Evolutionary conservation across 2,888 invertebrate genomes (phyloP).

Genomic region (Eretmocerus hayati): DNA sequence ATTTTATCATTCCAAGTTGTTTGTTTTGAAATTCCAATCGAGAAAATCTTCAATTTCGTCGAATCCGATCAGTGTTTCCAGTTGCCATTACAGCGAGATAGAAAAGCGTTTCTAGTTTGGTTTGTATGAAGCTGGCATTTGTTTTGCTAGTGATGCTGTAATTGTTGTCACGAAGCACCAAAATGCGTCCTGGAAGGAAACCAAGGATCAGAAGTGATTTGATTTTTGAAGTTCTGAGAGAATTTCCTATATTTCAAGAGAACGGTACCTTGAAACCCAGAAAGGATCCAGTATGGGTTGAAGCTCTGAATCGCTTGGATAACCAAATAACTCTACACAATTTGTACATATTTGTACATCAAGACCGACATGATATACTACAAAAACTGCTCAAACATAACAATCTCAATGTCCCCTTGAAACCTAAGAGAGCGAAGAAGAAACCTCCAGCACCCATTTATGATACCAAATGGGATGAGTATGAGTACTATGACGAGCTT

Average conservation of each 20-base stretch:
- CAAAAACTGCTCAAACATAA: constrained; percentile 11
- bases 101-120: no score
- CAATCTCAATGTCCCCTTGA: constrained; percentile 6
- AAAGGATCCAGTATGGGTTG: constrained; percentile 14
- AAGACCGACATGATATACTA: constrained; percentile 12
- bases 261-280: constrained; percentile 15
- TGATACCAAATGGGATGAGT: constrained; percentile 14
- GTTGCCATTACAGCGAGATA: no score
- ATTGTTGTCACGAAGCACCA: no score
- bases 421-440: constrained; percentile 4
- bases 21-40: no score
- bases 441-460: neutral
- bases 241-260: constrained; percentile 12
- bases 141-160: no score
- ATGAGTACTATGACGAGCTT: constrained; percentile 14
- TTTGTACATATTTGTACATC: constrained; percentile 16
- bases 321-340: constrained; percentile 3
- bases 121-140: no score
- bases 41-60: no score
- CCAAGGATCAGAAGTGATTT: constrained; percentile 1
- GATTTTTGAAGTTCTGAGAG: constrained; percentile 12
- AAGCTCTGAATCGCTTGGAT: constrained; percentile 5
- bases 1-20: no score
- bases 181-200: no score
- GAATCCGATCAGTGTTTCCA: no score